Base-by-base conservation (phyloP, 2,888 invertebrate genomes). In the Junonia oenone region DNA sequence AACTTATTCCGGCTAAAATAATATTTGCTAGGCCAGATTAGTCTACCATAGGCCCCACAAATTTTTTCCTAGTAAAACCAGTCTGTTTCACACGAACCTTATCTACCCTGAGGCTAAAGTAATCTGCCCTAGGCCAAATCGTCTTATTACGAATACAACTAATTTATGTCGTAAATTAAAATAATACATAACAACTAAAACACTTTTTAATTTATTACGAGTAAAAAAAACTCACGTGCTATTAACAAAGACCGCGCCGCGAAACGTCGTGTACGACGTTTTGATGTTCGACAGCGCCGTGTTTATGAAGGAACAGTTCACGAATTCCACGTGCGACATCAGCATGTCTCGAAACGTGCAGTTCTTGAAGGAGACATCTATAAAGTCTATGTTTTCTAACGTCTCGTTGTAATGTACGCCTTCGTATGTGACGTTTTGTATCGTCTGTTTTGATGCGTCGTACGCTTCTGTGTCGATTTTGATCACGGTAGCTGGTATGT, bases 261-360 rank as follows among this genome's bases (percentile, higher is more conserved):
- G 84, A 74, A 95, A 95, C 61, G 87, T 91, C 0, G 94, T 93
- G 54, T 92, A 92, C 45, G 94, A 94, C 11, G 94, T 93, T 75
- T 93, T 94, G 40, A 95, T 92, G 65, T 93, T 94, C 27, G 92
- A 91, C 71, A 96, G 94, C 63, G 93, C 92, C 2, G 93, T 92
- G 40, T 93, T 92, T n/a, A 86, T 82, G 71, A 96, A 94, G 5
- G 93, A 90, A 72, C 95, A 95, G 70, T 94, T 94, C 64, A 86
- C 81, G 76, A 95, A 95, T 56, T 92, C 85, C 15, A 95, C 94
- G 68, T 95, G 95, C 58, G 93, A 94, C 75, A 95, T 89, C 64
- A 94, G 83, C 77, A 94, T 88, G 65, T 94, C 93, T 15, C 90
- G 89, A 75, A 95, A 95, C 15, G 92, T 93, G 70, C 93, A 93